These are phyloP conservation scores for Zootoca vivipara DNA, from an alignment of 2,113 vertebrate species.

Conservation along the genomic window DNA sequence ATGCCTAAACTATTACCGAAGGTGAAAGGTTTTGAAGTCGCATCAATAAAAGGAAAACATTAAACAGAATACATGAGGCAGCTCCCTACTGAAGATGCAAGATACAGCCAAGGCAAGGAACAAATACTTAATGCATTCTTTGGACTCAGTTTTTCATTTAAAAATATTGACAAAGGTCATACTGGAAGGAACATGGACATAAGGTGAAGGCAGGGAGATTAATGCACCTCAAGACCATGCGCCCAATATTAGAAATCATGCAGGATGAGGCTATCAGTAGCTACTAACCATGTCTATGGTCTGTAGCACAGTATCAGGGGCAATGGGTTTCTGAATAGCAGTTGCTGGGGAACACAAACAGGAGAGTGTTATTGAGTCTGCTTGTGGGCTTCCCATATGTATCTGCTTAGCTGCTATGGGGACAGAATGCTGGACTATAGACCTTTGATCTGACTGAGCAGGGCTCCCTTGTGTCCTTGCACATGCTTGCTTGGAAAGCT, in stretches of 20 bases:
- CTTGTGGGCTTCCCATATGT: neutral
- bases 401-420: too few relatives aligned
- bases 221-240: neutral
- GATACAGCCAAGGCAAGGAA: neutral
- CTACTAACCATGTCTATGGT: too few relatives aligned
- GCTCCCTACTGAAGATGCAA: neutral
- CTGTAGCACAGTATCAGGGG: too few relatives aligned
- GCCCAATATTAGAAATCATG: neutral
- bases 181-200: neutral
- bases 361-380: neutral
- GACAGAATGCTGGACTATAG: too few relatives aligned
- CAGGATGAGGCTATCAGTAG: too few relatives aligned
- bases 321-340: too few relatives aligned
- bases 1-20: neutral
- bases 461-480: too few relatives aligned
- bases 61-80: conserved; percentile 7
- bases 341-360: neutral
- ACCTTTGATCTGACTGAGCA: too few relatives aligned
- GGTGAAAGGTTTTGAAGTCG: neutral
- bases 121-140: conserved; percentile 16
- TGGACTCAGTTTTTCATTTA: neutral
- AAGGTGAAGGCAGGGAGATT: neutral
- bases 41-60: conserved; percentile 23
- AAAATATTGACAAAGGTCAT: neutral
- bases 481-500: neutral